Percentiles rank a stretch among this genome's conserved stretches.
These are phyloP conservation scores for Macrobrachium nipponense DNA, from an alignment of 1,140 invertebrate species.

Conservation along the genomic window DNA sequence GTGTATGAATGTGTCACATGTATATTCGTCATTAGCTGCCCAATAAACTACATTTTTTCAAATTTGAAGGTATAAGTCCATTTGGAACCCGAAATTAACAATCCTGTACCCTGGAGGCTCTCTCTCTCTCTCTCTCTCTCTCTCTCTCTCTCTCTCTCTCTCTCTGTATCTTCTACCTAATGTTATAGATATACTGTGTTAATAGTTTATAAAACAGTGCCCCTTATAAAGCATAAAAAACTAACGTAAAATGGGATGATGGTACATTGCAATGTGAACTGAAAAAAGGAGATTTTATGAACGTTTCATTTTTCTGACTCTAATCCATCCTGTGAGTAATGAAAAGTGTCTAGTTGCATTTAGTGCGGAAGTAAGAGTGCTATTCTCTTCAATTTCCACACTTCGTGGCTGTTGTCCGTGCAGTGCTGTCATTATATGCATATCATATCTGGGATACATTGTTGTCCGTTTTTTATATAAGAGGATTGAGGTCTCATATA, in stretches of 20 bases:
- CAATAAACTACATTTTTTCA: background rate
- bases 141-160: background rate
- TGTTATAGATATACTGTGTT: background rate
- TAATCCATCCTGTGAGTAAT: too few species aligned
- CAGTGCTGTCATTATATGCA: too few species aligned
- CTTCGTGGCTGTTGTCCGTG: too few species aligned
- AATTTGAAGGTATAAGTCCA: background rate
- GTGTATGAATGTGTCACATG: background rate
- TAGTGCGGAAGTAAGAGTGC: too few species aligned
- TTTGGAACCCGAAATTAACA: background rate
- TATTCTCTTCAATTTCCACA: too few species aligned
- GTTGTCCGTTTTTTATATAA: background rate
- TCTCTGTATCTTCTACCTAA: background rate
- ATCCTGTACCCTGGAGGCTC: background rate
- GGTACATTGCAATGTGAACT: background rate
- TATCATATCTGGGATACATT: too few species aligned
- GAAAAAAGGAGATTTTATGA: too few species aligned
- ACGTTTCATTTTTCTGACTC: too few species aligned
- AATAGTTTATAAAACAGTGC: background rate
- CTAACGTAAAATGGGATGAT: background rate
- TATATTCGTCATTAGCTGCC: background rate
- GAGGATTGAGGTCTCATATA: background rate
- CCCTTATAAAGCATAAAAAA: background rate
- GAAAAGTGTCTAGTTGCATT: too few species aligned
- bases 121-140: constrained; percentile 28